A percentile compares a stretch with the other conserved stretches of the same genome.
These are phyloP conservation scores for Sciurus carolinensis DNA, from an alignment of 2,797 vertebrate species.

Conservation along the genomic window DNA sequence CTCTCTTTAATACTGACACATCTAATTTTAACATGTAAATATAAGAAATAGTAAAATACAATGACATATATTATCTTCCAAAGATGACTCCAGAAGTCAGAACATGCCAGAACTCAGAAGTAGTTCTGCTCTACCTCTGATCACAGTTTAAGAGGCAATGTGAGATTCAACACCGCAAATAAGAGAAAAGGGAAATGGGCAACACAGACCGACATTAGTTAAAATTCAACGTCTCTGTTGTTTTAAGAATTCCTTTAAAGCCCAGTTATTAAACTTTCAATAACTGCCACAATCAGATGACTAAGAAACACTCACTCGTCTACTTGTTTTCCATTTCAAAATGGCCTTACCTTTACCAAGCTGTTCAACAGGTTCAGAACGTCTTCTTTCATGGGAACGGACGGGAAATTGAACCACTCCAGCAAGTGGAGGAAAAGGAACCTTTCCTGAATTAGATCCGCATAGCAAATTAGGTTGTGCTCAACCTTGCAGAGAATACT, in stretches of 20 bases:
- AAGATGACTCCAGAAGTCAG: background rate
- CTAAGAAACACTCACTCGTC: background rate
- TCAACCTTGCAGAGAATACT: conserved; percentile 94
- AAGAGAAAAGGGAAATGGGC: background rate
- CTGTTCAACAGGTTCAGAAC: conserved; percentile 92
- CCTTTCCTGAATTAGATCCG: conserved; percentile 94
- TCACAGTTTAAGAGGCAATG: no score
- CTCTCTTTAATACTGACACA: background rate
- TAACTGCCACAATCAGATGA: background rate
- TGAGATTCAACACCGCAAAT: background rate
- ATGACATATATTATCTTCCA: background rate
- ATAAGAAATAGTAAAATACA: background rate
- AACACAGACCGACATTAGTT: background rate
- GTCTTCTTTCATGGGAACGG: conserved; percentile 94
- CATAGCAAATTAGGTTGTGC: conserved; percentile 91
- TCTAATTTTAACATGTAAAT: background rate
- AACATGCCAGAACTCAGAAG: background rate
- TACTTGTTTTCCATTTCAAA: background rate
- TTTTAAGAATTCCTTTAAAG: background rate
- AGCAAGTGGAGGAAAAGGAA: conserved; percentile 93
- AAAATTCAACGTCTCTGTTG: background rate
- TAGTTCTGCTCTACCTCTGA: background rate
- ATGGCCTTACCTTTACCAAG: conserved; percentile 92
- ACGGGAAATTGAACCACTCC: conserved; percentile 97
- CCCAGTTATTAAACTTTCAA: background rate